phyloP scores from a whole-genome alignment of 2,797 vertebrate genomes.

The Discoglossus pictus region DNA sequence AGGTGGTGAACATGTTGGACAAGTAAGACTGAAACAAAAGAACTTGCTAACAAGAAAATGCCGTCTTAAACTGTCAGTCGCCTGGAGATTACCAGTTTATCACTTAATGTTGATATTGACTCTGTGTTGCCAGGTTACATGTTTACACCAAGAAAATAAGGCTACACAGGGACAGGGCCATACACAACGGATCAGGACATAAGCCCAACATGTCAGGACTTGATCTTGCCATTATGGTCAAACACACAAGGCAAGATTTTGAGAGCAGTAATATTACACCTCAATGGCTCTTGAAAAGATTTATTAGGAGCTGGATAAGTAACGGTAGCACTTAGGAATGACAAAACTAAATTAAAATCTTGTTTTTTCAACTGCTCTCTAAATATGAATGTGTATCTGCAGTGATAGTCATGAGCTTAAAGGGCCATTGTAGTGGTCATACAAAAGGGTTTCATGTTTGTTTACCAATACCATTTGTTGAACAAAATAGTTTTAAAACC shows the following conservation, averaged over 20 bases:
- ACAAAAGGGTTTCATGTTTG: too few species aligned
- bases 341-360: too few species aligned
- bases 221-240: slow-evolving; percentile 71
- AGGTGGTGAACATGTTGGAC: slow-evolving; percentile 58
- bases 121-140: slow-evolving; percentile 76
- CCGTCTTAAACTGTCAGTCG: slow-evolving; percentile 66
- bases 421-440: too few species aligned
- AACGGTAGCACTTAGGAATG: slow-evolving; percentile 61
- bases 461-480: too few species aligned
- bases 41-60: slow-evolving; percentile 55
- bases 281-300: slow-evolving; percentile 60
- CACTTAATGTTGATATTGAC: slow-evolving; percentile 79
- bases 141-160: slow-evolving; percentile 75
- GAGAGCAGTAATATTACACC: slow-evolving; percentile 70
- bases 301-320: slow-evolving; percentile 58
- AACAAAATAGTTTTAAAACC: too few species aligned
- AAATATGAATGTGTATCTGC: too few species aligned
- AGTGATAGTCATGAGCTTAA: too few species aligned
- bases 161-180: slow-evolving; percentile 69
- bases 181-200: slow-evolving; percentile 80
- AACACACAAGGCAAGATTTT: slow-evolving; percentile 68
- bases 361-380: too few species aligned
- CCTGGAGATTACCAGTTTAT: slow-evolving; percentile 76
- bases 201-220: slow-evolving; percentile 75
- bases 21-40: slow-evolving; percentile 59